Base-by-base conservation (phyloP, 2,888 invertebrate genomes). In the Orchesellides sinensis region DNA sequence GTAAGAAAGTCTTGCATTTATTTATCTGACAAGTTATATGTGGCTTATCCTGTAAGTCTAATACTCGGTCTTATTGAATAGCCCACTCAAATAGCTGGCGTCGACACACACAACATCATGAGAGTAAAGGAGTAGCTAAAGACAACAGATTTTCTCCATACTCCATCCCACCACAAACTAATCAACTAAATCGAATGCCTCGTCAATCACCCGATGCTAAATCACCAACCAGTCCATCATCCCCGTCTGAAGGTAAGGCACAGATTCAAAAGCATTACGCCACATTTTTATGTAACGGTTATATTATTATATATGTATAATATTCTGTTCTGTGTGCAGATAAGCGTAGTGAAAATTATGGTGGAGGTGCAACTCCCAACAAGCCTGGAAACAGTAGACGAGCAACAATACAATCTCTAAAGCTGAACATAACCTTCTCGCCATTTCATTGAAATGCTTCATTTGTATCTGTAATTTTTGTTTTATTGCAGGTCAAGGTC, bases 401-500 rank as follows among this genome's bases (percentile, higher is more conserved):
- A 90, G 90, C 88, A 87, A 92, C 92, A n/a, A n/a, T n/a, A n/a
- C n/a, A n/a, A n/a, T n/a, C 5, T 35, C 12, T 35, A 35, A 35
- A 35, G 5, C 35, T 12, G 35, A 35, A 35, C 47, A 47, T 45
- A 19, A 40, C 21, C 10, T 40, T 65, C 5, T 65, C 45, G n/a
- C n/a, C n/a, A n/a, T n/a, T n/a, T n/a, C n/a, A n/a, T n/a, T n/a
- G n/a, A n/a, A n/a, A n/a, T n/a, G n/a, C n/a, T n/a, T n/a, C n/a
- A n/a, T n/a, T n/a, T n/a, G n/a, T n/a, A n/a, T n/a, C n/a, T n/a
- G n/a, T n/a, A 5, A 8, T 40, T 1, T 49, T 21, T 29, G 8
- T 40, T 45, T 8, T 23, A 19, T 32, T 89, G 1, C 92, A 95
- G 94, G 96, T 96, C 1, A 96, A 96, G 90, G 96, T 96, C 3